Base-by-base conservation (phyloP, 1,140 invertebrate species). In the Nephila pilipes region DNA sequence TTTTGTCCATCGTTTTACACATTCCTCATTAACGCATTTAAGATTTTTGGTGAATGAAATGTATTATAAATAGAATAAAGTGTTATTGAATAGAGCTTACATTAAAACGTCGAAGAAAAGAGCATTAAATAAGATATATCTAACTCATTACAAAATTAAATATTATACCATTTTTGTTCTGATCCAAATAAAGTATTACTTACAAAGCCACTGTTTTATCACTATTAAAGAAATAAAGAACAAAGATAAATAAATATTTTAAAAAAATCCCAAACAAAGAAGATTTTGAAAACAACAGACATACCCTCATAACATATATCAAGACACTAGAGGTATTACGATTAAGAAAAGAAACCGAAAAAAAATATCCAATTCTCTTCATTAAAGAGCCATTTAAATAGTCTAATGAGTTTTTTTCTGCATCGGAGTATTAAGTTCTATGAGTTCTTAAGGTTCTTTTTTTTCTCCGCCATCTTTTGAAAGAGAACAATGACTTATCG, bases 401-500 rank as follows among this genome's bases (percentile, higher is more conserved):
- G 69, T 75, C 1, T 29, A 29, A 75, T 75, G 69, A 20, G 25
- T 36, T 75, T 75, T 75, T 75, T 75, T 69, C 8, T 16, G 6
- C 16, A 12, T 14, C 29, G 14, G 4, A 75, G 69, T 32, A 75
- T 75, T 75, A 36, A 32, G 69, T 75, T 75, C 29, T 36, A 75
- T 75, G 32, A 75, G 29, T 75, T 60, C 58, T 60, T 22, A 20
- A 18, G 58, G 58, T 60, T 18, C 69, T 32, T 75, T 75, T 75
- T 25, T 32, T 75, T 75, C 32, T 29, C 29, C 29, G 16, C 69
- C 32, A 32, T 75, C 69, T 75, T 75, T 69, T 75, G 29, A 32
- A 75, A 75, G 69, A 75, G 69, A 75, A 75, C 69, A 75, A 75
- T 75, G 69, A 75, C 14, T 75, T 75, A 75, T 75, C 69, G 16